Conservation (phyloP, 1,140 invertebrate species). For the Scaptomyza pallida region DNA sequence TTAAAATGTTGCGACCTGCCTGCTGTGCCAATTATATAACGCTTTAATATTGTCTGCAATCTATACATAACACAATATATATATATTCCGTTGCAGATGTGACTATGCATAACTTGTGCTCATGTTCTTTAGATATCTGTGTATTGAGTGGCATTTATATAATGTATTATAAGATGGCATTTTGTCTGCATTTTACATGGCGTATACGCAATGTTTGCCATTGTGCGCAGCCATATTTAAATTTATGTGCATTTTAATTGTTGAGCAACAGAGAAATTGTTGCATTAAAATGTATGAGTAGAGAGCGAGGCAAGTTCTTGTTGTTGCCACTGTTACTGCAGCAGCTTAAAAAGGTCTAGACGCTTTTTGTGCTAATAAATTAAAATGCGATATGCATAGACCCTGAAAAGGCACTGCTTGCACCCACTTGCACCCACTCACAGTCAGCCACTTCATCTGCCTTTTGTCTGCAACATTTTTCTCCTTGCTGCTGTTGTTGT, state of each 20-base stretch:
- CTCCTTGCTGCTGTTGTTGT: conserved; percentile 27
- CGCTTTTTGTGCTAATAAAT: conserved; percentile 82
- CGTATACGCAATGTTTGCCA: conserved; percentile 42
- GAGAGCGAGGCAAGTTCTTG: conserved; percentile 35
- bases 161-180: background rate
- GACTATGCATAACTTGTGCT: background rate
- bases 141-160: conserved; percentile 13
- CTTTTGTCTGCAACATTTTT: conserved; percentile 72
- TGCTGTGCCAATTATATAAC: background rate
- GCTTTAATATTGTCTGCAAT: background rate
- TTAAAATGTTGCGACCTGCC: conserved; percentile 77
- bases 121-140: background rate
- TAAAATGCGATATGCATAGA: conserved; percentile 81
- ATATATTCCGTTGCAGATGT: conserved; percentile 1
- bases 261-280: conserved; percentile 57
- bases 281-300: conserved; percentile 71
- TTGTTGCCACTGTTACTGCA: conserved; percentile 21
- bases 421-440: background rate
- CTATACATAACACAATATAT: too few relatives aligned
- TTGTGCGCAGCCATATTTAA: conserved; percentile 53
- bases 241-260: conserved; percentile 82
- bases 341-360: conserved; percentile 81
- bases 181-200: conserved; percentile 17
- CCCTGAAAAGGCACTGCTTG: conserved; percentile 36
- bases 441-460: conserved; percentile 49